Evolutionary conservation across 2,888 invertebrate species (phyloP), one percentile per base, ranked within the genome.

Genomic region (Pachycephus smyrnensis): DNA sequence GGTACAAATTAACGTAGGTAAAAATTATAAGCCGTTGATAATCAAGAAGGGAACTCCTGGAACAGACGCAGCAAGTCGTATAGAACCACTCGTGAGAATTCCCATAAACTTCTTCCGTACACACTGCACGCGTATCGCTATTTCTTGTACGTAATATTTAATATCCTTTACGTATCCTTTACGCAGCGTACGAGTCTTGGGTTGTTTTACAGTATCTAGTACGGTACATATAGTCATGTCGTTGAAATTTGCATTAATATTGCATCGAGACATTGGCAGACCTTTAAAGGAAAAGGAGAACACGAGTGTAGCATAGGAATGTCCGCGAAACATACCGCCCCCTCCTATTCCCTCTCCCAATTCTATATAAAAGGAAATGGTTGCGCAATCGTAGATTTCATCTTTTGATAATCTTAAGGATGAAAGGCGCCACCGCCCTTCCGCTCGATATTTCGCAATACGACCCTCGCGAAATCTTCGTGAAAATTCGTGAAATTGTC

Each of bases 171-270:
- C 55, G 0, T 55, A 23, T 55, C 55, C 55, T 55, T 15, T 23
- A 23, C 55, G 0, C 55, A 23, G 55, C 6, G 9, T 23, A 55
- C 55, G 23, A 55, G 9, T 23, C 23, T 55, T 23, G 23, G 23
- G 55, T 55, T 1, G 23, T 55, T 55, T 23, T 9, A 55, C 23
- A 23, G 55, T 55, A 55, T 15, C 23, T 23, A 55, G 55, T 55
- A 23, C 23, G 4, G 23, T 55, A 55, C 23, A 23, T 23, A 6
- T 55, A 55, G 23, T 55, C 23, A 23, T 55, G 23, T 55, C 36
- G n/a, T 74, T 30, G 55, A 80, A 80, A 83, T 83, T 83, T 81
- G 82, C 83, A 83, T 83, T 76, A 82, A 81, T 78, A 82, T 81
- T 82, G 82, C 82, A 80, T 76, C 76, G 79, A 71, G 73, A 71